Conservation (phyloP, 1,140 invertebrate genomes). For the Heterodera schachtii region DNA sequence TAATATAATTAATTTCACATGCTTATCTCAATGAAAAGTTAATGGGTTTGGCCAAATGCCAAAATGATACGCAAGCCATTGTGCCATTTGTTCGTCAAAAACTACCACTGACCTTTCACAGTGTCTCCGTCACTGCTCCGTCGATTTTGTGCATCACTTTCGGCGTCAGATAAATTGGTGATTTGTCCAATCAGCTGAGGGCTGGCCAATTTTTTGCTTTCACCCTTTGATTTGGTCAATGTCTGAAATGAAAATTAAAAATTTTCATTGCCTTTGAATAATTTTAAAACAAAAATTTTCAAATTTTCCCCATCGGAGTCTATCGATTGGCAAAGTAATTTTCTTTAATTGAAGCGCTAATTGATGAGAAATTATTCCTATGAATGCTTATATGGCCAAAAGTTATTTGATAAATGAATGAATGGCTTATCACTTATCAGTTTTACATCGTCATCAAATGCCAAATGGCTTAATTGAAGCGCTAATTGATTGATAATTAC, state of each 20-base stretch:
- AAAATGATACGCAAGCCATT: too few relatives aligned
- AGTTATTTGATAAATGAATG: neutral
- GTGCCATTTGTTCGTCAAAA: too few relatives aligned
- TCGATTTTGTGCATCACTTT: slow-evolving; percentile 13
- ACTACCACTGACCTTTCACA: neutral
- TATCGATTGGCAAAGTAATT: too few relatives aligned
- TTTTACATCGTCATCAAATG: neutral
- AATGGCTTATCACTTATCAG: neutral
- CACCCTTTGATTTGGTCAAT: neutral
- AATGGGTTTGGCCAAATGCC: too few relatives aligned
- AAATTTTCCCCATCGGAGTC: too few relatives aligned
- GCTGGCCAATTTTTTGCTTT: neutral
- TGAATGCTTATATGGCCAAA: neutral
- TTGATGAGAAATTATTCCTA: neutral
- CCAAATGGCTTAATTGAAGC: too few relatives aligned
- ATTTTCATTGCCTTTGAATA: too few relatives aligned
- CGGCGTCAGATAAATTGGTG: neutral
- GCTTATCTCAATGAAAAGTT: too few relatives aligned
- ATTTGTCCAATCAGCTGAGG: neutral
- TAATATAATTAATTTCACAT: too few relatives aligned
- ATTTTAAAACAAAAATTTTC: too few relatives aligned
- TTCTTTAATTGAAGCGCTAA: too few relatives aligned
- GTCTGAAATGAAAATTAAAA: slow-evolving; percentile 1
- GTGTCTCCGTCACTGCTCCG: slow-evolving; percentile 28
- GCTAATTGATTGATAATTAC: too few relatives aligned